Conservation (phyloP, 2,113 vertebrate genomes). For the Geothlypis trichas region DNA sequence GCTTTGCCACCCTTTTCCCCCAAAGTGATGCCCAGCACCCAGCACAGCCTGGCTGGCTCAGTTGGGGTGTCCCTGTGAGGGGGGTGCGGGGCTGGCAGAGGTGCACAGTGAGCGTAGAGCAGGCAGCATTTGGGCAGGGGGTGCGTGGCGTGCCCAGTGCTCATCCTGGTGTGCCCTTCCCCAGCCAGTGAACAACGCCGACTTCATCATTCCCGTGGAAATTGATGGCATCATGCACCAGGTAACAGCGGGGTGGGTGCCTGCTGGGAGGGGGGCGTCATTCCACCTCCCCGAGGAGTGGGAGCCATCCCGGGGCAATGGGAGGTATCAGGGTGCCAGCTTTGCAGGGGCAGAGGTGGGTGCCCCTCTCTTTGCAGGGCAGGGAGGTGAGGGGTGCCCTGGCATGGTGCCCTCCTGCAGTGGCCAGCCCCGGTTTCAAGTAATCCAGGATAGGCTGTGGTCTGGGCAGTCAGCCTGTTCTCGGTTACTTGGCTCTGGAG, state of each 20-base stretch:
- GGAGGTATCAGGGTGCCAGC: background rate
- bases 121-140: background rate
- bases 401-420: background rate
- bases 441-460: slow-evolving; percentile 99
- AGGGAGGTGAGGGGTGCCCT: background rate
- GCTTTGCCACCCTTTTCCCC: background rate
- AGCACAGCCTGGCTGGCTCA: background rate
- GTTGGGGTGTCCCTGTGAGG: background rate
- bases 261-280: background rate
- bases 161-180: slow-evolving; percentile 7
- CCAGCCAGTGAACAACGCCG: slow-evolving; percentile 91
- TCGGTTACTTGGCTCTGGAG: slow-evolving; percentile 93
- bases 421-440: slow-evolving; percentile 90
- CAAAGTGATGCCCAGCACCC: too few relatives aligned
- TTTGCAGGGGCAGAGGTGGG: background rate
- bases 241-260: slow-evolving; percentile 67
- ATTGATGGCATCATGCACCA: slow-evolving; percentile 94
- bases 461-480: slow-evolving; percentile 89
- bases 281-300: rapidly evolving
- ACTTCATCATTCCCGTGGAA: slow-evolving; percentile 93
- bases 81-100: background rate
- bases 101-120: background rate
- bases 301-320: background rate
- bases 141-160: background rate
- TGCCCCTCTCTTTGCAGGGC: background rate